Evolutionary conservation across 2,888 invertebrate species (phyloP).

Genomic region (Emesis russula): DNA sequence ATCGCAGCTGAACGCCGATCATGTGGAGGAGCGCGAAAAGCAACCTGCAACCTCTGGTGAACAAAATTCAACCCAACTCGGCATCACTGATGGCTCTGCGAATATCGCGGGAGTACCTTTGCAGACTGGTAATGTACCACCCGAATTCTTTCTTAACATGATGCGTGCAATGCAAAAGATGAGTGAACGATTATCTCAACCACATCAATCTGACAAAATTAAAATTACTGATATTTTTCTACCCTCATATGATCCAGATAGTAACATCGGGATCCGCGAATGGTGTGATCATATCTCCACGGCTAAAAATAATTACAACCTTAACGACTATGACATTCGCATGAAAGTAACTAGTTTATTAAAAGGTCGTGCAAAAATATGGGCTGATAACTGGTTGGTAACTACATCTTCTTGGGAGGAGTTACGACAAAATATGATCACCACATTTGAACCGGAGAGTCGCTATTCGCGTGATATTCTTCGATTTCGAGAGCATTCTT

Average conservation of each 20-base stretch:
- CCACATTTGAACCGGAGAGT: constrained; percentile 85
- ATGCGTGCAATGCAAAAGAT: too few relatives aligned
- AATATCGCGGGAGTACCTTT: too few relatives aligned
- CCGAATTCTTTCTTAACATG: too few relatives aligned
- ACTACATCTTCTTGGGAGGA: constrained; percentile 83
- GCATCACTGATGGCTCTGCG: too few relatives aligned
- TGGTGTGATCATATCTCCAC: constrained; percentile 62
- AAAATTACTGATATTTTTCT: constrained; percentile 67
- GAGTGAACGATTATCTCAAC: too few relatives aligned
- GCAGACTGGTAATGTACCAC: too few relatives aligned
- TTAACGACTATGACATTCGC: constrained; percentile 12
- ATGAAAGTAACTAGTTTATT: constrained; percentile 64
- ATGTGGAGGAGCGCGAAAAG: too few relatives aligned
- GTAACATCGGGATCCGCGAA: constrained; percentile 64
- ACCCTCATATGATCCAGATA: constrained; percentile 69
- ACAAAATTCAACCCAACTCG: too few relatives aligned
- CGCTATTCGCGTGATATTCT: constrained; percentile 84
- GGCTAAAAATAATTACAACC: constrained; percentile 31
- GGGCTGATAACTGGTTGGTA: constrained; percentile 85
- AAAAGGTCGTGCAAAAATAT: constrained; percentile 86
- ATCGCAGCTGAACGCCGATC: too few relatives aligned
- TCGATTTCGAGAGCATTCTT: constrained; percentile 80
- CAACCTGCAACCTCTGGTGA: too few relatives aligned
- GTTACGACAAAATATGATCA: constrained; percentile 53
- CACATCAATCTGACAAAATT: constrained; percentile 33